Evolutionary conservation across 2,797 vertebrate genomes (phyloP).

Genomic region (Hephaestus fuliginosus): DNA sequence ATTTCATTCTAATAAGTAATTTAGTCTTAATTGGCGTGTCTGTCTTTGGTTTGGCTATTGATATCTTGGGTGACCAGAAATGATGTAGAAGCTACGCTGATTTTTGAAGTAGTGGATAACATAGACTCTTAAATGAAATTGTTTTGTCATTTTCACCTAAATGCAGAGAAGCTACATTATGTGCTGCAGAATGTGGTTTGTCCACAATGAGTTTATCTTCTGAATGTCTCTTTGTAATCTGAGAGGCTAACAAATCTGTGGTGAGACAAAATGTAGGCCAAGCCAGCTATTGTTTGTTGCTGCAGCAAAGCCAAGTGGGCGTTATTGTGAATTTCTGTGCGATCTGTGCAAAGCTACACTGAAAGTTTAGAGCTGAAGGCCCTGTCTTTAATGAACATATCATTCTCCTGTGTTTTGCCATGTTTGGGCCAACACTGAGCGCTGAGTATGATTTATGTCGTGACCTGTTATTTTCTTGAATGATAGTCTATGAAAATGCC

Average conservation of each 20-base stretch:
- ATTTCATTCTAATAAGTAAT: constrained; percentile 1
- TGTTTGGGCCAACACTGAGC: background rate
- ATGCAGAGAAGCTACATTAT: background rate
- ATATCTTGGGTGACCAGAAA: background rate
- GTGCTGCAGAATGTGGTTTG: constrained; percentile 3
- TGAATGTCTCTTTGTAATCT: constrained; percentile 64
- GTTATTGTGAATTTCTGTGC: constrained; percentile 19
- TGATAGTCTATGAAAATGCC: background rate
- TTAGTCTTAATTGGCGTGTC: background rate
- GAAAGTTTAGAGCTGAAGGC: constrained; percentile 5
- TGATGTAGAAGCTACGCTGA: background rate
- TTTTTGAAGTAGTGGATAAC: background rate
- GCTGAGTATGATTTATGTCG: background rate
- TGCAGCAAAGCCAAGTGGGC: constrained; percentile 23
- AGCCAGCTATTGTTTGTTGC: constrained; percentile 38
- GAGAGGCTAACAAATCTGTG: constrained; percentile 38
- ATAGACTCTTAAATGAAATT: background rate
- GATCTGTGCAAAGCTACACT: constrained; percentile 17
- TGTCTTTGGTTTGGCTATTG: constrained; percentile 29
- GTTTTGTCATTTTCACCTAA: constrained; percentile 21
- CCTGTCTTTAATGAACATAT: background rate
- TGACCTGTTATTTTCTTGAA: background rate
- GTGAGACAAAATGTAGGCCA: constrained; percentile 59
- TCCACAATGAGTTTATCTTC: constrained; percentile 25
- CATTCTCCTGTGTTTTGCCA: constrained; percentile 1